Percentiles rank a stretch among this genome's conserved stretches.
These are phyloP conservation scores for Stictonetta naevosa DNA, from an alignment of 2,113 vertebrate species.

Conservation along the genomic window DNA sequence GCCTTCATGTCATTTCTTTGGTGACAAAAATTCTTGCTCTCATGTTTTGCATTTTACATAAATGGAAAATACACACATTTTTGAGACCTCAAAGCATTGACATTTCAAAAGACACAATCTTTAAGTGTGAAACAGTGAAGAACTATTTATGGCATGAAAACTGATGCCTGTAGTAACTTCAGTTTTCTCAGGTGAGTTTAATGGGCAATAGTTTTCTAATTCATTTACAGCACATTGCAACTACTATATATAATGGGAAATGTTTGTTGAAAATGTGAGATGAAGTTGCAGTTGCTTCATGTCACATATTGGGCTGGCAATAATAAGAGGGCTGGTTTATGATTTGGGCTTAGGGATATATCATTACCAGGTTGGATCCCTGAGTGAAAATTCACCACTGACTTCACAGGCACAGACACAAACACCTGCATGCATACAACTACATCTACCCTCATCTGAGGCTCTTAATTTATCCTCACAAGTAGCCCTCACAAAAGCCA, in stretches of 20 bases:
- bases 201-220: not conserved
- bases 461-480: not conserved
- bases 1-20: not conserved
- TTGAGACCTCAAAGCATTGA: not conserved
- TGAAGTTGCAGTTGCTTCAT: not conserved
- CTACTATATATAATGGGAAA: not conserved
- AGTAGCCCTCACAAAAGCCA: not conserved
- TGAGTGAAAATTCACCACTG: not conserved
- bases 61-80: not conserved
- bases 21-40: not conserved
- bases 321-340: not conserved
- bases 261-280: not conserved
- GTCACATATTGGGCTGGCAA: not conserved
- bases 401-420: not conserved
- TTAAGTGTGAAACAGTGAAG: not conserved
- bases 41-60: not conserved
- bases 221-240: not conserved
- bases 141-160: not conserved
- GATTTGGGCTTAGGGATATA: not conserved
- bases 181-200: not conserved
- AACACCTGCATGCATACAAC: not conserved
- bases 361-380: not conserved
- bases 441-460: not conserved
- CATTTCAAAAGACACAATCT: not conserved
- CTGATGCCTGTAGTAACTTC: not conserved